Evolutionary conservation across 2,113 vertebrate species (phyloP), one percentile per base, ranked within the genome.

Genomic region (Clarias batrachus): DNA sequence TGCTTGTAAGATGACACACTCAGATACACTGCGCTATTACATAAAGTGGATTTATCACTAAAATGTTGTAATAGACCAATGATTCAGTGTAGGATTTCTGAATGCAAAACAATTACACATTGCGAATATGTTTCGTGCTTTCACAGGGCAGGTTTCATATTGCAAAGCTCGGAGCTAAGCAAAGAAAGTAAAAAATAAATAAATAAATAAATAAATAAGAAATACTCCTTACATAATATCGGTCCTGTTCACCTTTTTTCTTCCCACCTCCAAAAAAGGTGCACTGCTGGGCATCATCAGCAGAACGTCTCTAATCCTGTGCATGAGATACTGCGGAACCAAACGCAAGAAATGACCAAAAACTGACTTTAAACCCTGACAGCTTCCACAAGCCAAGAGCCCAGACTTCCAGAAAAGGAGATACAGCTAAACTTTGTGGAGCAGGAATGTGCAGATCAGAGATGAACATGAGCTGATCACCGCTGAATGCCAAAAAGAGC

Each of bases 361-460:
- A 84, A 88, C 65, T n/a, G n/a, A 27, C 70, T 83, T 85, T 30
- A 86, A 86, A 89, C 59, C 62, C 59, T 76, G 89, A 88, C 74
- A 68, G 56, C n/a, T n/a, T 57, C 27, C 48, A 68, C 56, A 7
- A 79, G 57, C 80, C 86, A 82, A 27, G 48, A 82, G 41, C 83
- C 77, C 68, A 77, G 33, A 86, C 82, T 90, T 88, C 89, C 87
- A 85, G 87, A 90, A 88, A 90, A 88, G 85, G 87, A 88, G 89
- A 88, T 59, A 17, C 73, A 81, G 87, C 60, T 84, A 57, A 56
- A 76, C 41, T 48, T 56, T 59, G 73, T 82, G 78, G 70, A 82
- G 37, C 60, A 85, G 70, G 87, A 90, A 88, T 86, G 87, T 78
- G 56, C 65, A 12, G 89, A 88, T 86, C 85, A 86, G 83, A 84